Evolutionary conservation across 2,888 invertebrate species (phyloP).

Genomic region (Thelaira solivaga): DNA sequence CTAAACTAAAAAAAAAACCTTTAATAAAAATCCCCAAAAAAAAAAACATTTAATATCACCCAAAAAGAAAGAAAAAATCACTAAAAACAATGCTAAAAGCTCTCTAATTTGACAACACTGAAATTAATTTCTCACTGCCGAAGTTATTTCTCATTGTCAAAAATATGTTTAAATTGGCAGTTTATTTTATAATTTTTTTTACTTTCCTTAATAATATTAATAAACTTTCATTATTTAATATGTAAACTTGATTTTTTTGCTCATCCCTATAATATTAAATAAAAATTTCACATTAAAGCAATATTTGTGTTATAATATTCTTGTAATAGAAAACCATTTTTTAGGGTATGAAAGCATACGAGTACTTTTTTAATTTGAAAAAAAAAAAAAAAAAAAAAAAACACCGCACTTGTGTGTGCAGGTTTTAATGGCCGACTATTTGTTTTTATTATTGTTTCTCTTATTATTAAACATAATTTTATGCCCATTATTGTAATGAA

Average conservation of each 20-base stretch:
- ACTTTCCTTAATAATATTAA: background rate
- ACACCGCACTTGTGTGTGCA: conserved; percentile 44
- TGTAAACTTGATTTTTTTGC: background rate
- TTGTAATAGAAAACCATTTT: conserved; percentile 50
- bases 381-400: conserved; percentile 4
- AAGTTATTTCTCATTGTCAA: no score
- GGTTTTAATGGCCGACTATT: conserved; percentile 16
- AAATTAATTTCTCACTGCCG: no score
- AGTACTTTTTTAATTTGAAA: conserved; percentile 23
- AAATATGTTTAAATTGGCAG: no score
- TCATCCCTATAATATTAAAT: conserved; percentile 24
- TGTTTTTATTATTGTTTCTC: background rate
- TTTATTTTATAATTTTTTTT: background rate
- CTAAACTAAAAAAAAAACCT: no score
- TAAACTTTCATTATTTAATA: conserved; percentile 9
- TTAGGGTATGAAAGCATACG: background rate
- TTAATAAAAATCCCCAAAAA: no score
- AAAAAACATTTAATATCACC: no score
- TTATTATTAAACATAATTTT: conserved; percentile 57
- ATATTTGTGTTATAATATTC: conserved; percentile 35
- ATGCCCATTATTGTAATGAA: conserved; percentile 52
- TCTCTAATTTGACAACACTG: no score
- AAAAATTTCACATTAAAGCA: conserved; percentile 9
- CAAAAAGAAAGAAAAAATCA: no score
- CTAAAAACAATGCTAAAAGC: no score